Conservation (phyloP, 92 coral and sea anemone genomes). For the Bergia puertoricense region DNA sequence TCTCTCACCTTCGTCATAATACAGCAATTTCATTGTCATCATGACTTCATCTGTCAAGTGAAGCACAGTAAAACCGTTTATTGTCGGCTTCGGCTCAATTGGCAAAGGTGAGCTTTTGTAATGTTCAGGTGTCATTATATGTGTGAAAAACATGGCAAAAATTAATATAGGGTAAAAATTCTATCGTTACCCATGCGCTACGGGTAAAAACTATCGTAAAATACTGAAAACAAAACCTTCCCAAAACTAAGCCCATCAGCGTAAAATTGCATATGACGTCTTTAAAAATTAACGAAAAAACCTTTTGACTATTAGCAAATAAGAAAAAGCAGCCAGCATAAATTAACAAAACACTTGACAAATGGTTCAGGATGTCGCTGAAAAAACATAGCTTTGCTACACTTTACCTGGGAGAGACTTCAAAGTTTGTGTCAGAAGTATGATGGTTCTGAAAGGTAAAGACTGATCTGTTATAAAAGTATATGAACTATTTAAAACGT, state of each 20-base stretch:
- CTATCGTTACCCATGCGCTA: too few relatives aligned
- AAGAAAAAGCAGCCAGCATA: neutral
- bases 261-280: too few relatives aligned
- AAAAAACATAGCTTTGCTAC: too few relatives aligned
- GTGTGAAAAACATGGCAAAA: too few relatives aligned
- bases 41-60: conserved; percentile 83
- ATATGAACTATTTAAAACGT: neutral
- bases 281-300: too few relatives aligned
- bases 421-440: conserved; percentile 91
- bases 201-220: too few relatives aligned
- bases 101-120: too few relatives aligned
- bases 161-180: too few relatives aligned
- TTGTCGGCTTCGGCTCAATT: too few relatives aligned
- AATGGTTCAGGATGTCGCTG: neutral
- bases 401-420: conserved; percentile 93
- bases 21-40: conserved; percentile 97
- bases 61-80: neutral
- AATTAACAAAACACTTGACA: neutral
- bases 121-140: too few relatives aligned
- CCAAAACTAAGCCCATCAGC: too few relatives aligned
- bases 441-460: conserved; percentile 78
- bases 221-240: too few relatives aligned
- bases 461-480: neutral
- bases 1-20: conserved; percentile 85
- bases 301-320: neutral